A percentile compares a stretch with the other conserved stretches of the same genome.
Conservation (phyloP, 1,140 invertebrate genomes). For the Oreohelix idahoensis region DNA sequence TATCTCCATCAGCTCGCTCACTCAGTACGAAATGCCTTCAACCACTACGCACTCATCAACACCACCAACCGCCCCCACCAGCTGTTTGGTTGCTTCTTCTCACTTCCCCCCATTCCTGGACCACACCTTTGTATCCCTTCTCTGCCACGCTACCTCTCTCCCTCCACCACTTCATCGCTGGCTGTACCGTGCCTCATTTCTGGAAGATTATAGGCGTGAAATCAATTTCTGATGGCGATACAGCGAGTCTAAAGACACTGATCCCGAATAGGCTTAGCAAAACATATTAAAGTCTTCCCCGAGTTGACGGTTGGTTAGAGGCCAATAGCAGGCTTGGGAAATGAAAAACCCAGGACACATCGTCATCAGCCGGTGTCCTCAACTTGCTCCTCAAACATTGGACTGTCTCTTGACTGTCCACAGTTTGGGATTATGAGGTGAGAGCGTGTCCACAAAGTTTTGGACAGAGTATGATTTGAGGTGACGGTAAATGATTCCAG, state of each 20-base stretch:
- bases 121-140: neutral
- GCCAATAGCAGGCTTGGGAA: neutral
- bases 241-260: neutral
- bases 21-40: neutral
- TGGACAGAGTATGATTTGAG: no score
- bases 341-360: neutral
- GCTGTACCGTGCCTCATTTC: neutral
- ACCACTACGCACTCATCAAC: neutral
- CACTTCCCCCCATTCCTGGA: neutral
- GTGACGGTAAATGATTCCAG: no score
- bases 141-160: neutral
- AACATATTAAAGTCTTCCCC: neutral
- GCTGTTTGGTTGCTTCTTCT: neutral
- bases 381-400: no score
- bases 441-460: no score
- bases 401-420: no score
- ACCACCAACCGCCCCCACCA: neutral
- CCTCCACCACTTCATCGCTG: neutral
- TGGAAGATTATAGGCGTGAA: neutral
- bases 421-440: no score
- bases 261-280: neutral
- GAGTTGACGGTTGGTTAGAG: neutral
- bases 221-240: neutral
- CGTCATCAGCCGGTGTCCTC: no score
- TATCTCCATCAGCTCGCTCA: no score